phyloP scores from a whole-genome alignment of 2,888 invertebrate genomes.

The Abrostola triplasia region DNA sequence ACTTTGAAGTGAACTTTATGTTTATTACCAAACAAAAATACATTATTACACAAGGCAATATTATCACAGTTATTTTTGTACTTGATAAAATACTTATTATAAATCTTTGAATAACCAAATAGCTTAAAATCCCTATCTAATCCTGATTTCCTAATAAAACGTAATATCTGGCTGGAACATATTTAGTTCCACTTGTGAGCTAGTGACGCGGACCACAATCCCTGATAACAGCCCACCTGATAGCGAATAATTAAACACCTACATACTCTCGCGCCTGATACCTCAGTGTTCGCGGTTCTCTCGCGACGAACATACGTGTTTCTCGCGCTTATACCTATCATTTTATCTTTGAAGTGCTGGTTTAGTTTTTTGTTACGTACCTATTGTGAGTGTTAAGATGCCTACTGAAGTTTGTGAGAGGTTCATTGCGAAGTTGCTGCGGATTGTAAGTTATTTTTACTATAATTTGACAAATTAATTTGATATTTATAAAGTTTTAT shows the following conservation, averaged over 20 bases:
- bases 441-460: constrained; percentile 67
- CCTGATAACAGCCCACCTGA: constrained; percentile 48
- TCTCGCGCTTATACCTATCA: constrained; percentile 11
- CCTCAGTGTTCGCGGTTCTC: constrained; percentile 46
- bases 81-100: constrained; percentile 24
- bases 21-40: too few species aligned
- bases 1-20: too few species aligned
- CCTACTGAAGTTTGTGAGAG: constrained; percentile 74
- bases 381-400: constrained; percentile 63
- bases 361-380: constrained; percentile 35
- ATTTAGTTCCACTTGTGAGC: constrained; percentile 31
- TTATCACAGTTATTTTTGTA: constrained; percentile 24
- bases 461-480: constrained; percentile 4
- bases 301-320: constrained; percentile 33
- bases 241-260: constrained; percentile 53
- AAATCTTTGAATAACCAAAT: constrained; percentile 10
- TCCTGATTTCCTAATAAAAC: constrained; percentile 39
- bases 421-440: constrained; percentile 67
- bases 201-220: constrained; percentile 43
- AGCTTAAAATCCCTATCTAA: constrained; percentile 34
- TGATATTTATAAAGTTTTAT: background rate
- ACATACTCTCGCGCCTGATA: constrained; percentile 15
- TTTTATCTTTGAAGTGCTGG: constrained; percentile 32
- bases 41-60: background rate
- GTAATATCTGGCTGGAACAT: constrained; percentile 14